These are phyloP conservation scores for Ormyrus nitidulus DNA, from an alignment of 2,888 invertebrate genomes.

Conservation along the genomic window DNA sequence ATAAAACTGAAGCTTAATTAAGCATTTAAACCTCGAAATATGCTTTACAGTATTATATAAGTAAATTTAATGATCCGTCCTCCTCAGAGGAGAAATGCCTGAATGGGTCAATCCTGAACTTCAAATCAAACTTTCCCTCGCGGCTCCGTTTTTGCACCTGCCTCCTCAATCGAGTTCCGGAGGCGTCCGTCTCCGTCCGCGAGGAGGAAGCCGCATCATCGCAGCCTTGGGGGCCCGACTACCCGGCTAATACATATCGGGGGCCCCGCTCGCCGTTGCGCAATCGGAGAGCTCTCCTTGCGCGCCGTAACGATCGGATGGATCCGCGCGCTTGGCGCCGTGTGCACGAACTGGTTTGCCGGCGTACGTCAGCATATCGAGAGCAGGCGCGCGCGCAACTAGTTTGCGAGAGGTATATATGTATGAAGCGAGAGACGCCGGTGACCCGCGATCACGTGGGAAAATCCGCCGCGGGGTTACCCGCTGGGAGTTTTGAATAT, in stretches of 20 bases:
- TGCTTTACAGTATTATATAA: no score
- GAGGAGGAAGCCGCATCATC: background rate
- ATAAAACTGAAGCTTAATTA: no score
- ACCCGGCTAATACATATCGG: background rate
- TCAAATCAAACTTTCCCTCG: no score
- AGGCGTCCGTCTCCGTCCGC: background rate
- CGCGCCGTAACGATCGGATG: constrained; percentile 1
- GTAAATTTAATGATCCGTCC: no score
- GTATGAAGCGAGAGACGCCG: background rate
- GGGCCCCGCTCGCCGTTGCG: background rate
- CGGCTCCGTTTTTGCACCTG: no score
- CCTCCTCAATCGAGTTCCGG: constrained; percentile 1
- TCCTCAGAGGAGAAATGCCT: no score
- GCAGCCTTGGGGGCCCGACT: background rate
- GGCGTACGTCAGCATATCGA: background rate
- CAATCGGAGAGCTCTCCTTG: constrained; percentile 7
- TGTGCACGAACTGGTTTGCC: constrained; percentile 30
- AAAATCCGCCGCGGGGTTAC: constrained; percentile 21
- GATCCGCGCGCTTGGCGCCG: constrained; percentile 17
- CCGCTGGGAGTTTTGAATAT: background rate
- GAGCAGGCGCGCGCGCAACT: background rate
- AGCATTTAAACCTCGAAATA: no score
- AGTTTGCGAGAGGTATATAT: constrained; percentile 12
- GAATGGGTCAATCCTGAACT: no score
- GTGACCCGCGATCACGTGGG: constrained; percentile 43